Evolutionary conservation across 92 coral and sea anemone genomes (phyloP).

Genomic region (Pocillopora meandrina): DNA sequence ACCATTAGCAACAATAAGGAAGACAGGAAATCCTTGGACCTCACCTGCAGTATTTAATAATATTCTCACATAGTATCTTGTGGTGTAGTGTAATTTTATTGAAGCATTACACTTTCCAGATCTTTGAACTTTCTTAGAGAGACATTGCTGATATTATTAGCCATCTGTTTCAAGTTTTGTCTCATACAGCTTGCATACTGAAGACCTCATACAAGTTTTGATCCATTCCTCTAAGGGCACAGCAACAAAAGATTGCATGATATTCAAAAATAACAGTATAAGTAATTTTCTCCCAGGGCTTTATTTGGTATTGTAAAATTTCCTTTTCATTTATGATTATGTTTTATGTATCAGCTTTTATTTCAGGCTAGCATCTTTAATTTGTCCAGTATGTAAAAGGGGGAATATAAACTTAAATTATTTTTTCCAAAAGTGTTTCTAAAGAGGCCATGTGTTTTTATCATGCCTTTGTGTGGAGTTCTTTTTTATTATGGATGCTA

Average conservation of each 20-base stretch:
- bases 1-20: background rate
- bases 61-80: background rate
- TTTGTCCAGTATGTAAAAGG: background rate
- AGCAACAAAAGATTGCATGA: too few relatives aligned
- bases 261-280: too few relatives aligned
- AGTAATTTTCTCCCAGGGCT: too few relatives aligned
- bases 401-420: background rate
- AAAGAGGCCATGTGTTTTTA: conserved; percentile 2
- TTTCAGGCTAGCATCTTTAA: background rate
- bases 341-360: too few relatives aligned
- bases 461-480: conserved; percentile 1
- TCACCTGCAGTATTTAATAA: conserved; percentile 10
- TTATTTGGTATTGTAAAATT: too few relatives aligned
- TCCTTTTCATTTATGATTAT: too few relatives aligned
- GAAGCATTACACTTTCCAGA: background rate
- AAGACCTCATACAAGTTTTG: too few relatives aligned
- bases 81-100: background rate
- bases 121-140: too few relatives aligned
- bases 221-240: too few relatives aligned
- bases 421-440: background rate
- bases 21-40: conserved; percentile 8
- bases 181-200: too few relatives aligned
- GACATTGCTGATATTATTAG: too few relatives aligned
- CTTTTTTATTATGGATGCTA: conserved; percentile 5
- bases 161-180: too few relatives aligned